Percentiles rank a stretch among this genome's conserved stretches.
phyloP scores from a whole-genome alignment of 2,797 vertebrate species.

The Poeciliopsis paucimaculata region DNA sequence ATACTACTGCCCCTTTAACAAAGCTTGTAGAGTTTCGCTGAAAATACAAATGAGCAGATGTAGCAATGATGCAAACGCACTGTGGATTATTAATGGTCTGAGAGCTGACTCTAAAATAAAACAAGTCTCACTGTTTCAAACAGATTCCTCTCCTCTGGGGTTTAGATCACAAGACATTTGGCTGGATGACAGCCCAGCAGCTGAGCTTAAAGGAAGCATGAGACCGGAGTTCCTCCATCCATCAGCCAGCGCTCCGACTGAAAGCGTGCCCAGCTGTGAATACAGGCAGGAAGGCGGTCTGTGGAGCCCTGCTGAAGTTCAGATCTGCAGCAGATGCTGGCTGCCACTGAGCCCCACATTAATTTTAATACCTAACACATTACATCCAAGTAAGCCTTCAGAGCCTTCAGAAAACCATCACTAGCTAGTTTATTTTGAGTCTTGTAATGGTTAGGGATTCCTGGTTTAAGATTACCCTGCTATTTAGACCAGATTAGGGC shows the following conservation, averaged over 20 bases:
- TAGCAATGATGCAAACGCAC: conserved; percentile 3
- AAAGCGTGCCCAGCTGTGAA: conserved; percentile 56
- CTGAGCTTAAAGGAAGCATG: background rate
- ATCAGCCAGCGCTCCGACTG: conserved; percentile 37
- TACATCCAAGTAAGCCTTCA: background rate
- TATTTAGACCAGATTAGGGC: conserved; percentile 2
- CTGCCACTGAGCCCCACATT: conserved; percentile 48
- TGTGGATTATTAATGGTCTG: conserved; percentile 20
- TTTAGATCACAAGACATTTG: conserved; percentile 35
- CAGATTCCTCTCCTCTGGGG: conserved; percentile 12
- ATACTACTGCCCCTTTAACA: background rate
- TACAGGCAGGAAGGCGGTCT: conserved; percentile 51
- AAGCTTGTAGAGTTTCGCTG: background rate
- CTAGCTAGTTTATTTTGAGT: conserved; percentile 26
- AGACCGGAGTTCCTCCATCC: conserved; percentile 34
- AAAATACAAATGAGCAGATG: background rate
- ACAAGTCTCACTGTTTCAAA: conserved; percentile 13
- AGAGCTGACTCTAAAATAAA: conserved; percentile 4
- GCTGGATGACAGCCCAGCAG: conserved; percentile 21
- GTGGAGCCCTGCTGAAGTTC: conserved; percentile 54
- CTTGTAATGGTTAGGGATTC: conserved; percentile 5
- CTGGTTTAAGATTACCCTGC: conserved; percentile 17
- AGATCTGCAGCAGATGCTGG: conserved; percentile 66
- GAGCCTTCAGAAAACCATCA: conserved; percentile 25
- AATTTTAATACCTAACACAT: conserved; percentile 45